Evolutionary conservation across 2,113 vertebrate genomes (phyloP).

Genomic region (Riparia riparia): DNA sequence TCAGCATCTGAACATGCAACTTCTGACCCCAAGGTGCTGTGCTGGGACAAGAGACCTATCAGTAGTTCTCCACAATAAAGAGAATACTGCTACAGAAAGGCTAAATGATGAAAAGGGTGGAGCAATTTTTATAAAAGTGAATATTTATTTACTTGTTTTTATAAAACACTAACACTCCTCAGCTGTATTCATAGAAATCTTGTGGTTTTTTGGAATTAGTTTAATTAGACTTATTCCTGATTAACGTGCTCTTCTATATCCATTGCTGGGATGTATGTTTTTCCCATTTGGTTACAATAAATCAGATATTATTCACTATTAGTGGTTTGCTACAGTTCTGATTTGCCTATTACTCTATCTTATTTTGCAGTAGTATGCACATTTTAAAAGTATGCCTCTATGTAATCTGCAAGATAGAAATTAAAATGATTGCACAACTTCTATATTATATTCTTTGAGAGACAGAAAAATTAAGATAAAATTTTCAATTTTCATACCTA

Average conservation of each 20-base stretch:
- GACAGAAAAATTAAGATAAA: constrained; percentile 28
- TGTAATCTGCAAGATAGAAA: neutral
- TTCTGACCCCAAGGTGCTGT: neutral
- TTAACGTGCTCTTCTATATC: neutral
- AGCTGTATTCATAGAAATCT: neutral
- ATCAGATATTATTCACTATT: neutral
- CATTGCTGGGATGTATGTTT: neutral
- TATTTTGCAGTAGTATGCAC: neutral
- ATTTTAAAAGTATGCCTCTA: neutral
- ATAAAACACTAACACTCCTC: neutral
- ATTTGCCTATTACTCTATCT: neutral
- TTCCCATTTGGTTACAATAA: neutral
- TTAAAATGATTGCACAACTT: neutral
- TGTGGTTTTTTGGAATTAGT: neutral
- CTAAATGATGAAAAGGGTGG: neutral
- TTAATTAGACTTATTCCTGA: neutral
- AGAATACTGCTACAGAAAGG: neutral
- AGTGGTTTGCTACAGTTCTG: neutral
- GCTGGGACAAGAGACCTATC: neutral
- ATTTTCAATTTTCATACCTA: constrained; percentile 13
- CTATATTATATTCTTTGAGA: neutral
- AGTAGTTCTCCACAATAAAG: neutral
- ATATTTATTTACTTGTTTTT: neutral
- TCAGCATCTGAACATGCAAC: neutral
- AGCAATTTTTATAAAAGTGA: neutral